Evolutionary conservation across 2,888 invertebrate species (phyloP).

Genomic region (Cryptops parisi): DNA sequence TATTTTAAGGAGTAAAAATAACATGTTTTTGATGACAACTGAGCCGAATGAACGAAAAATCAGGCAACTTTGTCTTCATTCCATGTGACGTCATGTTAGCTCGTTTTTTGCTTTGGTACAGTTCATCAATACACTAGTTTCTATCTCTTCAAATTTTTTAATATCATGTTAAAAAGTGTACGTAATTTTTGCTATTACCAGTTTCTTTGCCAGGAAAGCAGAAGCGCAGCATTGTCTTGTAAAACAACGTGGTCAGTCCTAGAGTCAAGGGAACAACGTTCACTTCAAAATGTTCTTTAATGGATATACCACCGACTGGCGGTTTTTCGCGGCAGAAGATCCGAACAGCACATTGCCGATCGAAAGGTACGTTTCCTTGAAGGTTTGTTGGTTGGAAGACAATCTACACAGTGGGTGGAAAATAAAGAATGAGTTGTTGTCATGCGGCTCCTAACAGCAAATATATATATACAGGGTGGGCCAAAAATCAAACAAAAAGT

Average conservation of each 20-base stretch:
- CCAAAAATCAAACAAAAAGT: too few species aligned
- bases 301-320: conserved; percentile 96
- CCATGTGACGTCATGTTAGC: too few species aligned
- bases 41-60: too few species aligned
- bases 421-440: background rate
- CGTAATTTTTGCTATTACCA: background rate
- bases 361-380: conserved; percentile 75
- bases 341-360: conserved; percentile 75
- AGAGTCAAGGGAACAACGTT: conserved; percentile 87
- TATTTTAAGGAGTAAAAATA: too few species aligned
- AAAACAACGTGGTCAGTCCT: conserved; percentile 81
- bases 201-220: conserved; percentile 69
- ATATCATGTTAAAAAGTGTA: background rate
- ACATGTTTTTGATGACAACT: too few species aligned
- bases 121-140: background rate
- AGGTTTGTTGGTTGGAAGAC: conserved; percentile 63
- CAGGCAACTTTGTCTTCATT: too few species aligned
- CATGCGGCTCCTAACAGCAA: too few species aligned
- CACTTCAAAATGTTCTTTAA: conserved; percentile 98
- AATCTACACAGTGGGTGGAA: conserved; percentile 43
- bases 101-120: too few species aligned
- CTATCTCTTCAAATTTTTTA: too few species aligned
- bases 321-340: conserved; percentile 92
- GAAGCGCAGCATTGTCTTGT: conserved; percentile 91
- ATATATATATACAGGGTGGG: too few species aligned